Base-by-base conservation (phyloP, 2,797 vertebrate genomes). In the Thripadectes ignobilis region DNA sequence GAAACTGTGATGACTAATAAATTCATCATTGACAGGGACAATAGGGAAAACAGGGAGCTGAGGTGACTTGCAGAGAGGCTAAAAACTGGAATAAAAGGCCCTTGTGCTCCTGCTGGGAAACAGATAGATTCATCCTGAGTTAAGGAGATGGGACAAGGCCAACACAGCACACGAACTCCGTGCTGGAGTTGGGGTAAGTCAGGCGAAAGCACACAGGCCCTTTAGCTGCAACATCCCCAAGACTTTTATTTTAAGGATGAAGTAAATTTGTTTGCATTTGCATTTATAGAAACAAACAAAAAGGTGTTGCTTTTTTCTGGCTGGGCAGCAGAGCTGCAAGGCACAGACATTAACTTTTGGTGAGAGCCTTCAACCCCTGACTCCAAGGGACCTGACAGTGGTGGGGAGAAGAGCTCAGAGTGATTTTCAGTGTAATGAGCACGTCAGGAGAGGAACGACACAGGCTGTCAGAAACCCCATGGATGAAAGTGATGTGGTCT, bases 161-260 rank as follows among this genome's bases (percentile, higher is more conserved):
- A 68, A 34, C 27, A 17, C 13, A 46, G 68, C 57, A 16, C 30
- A 38, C 2, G 12, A 38, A 39, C 39, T 76, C 66, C n/a, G 30
- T 27, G 41, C 38, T n/a, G 26, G 14, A 1, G 0, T 3, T 34
- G 38, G 7, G 8, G 4, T 43, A 19, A 0, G 0, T 48, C 41
- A 51, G 9, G 65, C 30, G 15, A 66, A 58, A 68, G 20, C 4
- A 2, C 52, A 45, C 26, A 26, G 30, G 9, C 5, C 19, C 14
- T 41, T 55, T n/a, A 54, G 39, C 36, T 78, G 39, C 26, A 2
- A 7, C 17, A 39, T 14, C 23, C 39, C 46, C 67, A 57, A 22
- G 29, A 12, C 12, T 5, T 49, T 49, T 39, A 8, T 69, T 85
- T 61, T 22, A 54, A 57, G 32, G 32, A 15, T 63, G 8, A 52